These are phyloP conservation scores for Vidua chalybeata DNA, from an alignment of 2,113 vertebrate species.

Conservation along the genomic window DNA sequence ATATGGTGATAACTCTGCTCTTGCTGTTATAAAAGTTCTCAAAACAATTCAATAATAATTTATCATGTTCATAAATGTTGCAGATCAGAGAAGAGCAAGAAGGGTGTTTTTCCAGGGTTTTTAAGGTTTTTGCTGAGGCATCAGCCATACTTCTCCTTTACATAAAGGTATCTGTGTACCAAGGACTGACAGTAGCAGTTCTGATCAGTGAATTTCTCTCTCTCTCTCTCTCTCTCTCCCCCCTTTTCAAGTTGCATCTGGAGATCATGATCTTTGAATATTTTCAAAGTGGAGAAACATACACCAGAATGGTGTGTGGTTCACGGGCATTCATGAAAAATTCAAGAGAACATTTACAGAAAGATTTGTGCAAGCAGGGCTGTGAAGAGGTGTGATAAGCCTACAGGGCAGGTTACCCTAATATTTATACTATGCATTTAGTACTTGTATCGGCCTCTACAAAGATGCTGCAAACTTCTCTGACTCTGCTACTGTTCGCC, in stretches of 20 bases:
- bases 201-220: background rate
- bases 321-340: background rate
- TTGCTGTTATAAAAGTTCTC: background rate
- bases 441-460: background rate
- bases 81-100: background rate
- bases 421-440: background rate
- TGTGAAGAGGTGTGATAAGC: background rate
- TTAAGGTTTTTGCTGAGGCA: background rate
- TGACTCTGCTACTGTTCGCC: background rate
- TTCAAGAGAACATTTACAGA: background rate
- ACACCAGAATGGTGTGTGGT: background rate
- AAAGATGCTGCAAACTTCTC: background rate
- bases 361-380: background rate
- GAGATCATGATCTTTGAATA: background rate
- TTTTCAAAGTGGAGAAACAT: background rate
- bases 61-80: background rate
- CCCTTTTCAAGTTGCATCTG: background rate
- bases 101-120: background rate
- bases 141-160: background rate
- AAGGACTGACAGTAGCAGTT: background rate
- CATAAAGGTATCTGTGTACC: background rate
- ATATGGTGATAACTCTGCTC: background rate
- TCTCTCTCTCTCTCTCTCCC: background rate
- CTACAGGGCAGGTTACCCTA: background rate
- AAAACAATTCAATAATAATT: background rate